Conservation (phyloP, 1,140 invertebrate species). For the Aphidius gifuensis region DNA sequence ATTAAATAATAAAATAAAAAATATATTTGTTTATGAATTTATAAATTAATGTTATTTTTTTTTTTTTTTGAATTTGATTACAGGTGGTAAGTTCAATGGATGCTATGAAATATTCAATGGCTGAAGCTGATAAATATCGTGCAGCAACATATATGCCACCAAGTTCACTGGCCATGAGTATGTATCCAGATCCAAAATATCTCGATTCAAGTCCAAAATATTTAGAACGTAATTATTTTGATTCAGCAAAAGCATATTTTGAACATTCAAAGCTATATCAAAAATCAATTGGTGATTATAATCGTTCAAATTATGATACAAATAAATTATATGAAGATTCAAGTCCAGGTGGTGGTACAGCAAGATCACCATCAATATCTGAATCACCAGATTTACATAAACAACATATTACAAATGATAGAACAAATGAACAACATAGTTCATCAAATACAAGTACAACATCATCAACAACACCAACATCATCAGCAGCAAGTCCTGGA, state of each 20-base stretch:
- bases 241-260: constrained; percentile 75
- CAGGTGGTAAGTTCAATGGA: constrained; percentile 74
- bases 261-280: constrained; percentile 73
- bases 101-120: constrained; percentile 72
- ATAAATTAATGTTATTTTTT: too few species aligned
- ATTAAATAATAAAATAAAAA: too few species aligned
- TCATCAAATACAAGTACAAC: constrained; percentile 53
- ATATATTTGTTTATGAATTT: too few species aligned
- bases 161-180: constrained; percentile 62
- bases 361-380: constrained; percentile 53
- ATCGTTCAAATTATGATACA: constrained; percentile 53
- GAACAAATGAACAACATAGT: constrained; percentile 54
- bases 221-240: constrained; percentile 63
- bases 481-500: constrained; percentile 63
- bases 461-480: constrained; percentile 56
- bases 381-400: constrained; percentile 63
- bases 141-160: constrained; percentile 65
- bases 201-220: constrained; percentile 64
- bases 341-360: constrained; percentile 60
- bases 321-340: constrained; percentile 65
- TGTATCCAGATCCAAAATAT: constrained; percentile 69
- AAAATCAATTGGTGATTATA: constrained; percentile 56
- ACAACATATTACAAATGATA: constrained; percentile 45
- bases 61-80: not conserved
- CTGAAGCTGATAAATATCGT: constrained; percentile 70